phyloP scores from a whole-genome alignment of 1,140 invertebrate genomes.

The Coptotermes formosanus region DNA sequence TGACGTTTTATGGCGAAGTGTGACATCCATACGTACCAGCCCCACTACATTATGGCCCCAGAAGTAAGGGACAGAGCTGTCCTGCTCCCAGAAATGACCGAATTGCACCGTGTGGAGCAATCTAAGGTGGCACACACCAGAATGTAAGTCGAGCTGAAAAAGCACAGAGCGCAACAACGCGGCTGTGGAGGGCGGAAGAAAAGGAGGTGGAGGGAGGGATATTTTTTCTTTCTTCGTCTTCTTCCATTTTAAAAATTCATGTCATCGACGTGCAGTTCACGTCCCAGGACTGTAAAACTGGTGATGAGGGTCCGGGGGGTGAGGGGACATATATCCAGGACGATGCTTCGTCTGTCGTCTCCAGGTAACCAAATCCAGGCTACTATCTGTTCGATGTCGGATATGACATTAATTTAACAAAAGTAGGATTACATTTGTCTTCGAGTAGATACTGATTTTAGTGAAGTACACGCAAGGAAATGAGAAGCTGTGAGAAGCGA shows the following conservation, averaged over 20 bases:
- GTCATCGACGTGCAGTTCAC: slow-evolving; percentile 26
- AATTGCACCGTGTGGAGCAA: slow-evolving; percentile 17
- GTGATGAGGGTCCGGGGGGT: slow-evolving; percentile 1
- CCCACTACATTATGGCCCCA: not conserved
- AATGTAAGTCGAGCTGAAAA: not conserved
- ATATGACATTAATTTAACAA: no score
- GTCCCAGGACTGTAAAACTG: slow-evolving; percentile 28
- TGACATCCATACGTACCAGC: not conserved
- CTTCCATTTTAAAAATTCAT: slow-evolving; percentile 28
- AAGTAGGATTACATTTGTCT: no score
- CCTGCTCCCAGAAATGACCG: not conserved
- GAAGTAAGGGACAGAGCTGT: not conserved
- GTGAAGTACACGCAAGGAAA: no score
- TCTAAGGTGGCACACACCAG: not conserved
- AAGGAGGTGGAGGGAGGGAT: not conserved
- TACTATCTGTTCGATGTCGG: no score
- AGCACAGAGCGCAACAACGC: not conserved
- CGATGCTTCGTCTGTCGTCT: not conserved
- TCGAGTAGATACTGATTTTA: no score
- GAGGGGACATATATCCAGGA: not conserved
- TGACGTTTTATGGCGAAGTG: slow-evolving; percentile 13
- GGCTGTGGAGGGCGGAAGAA: not conserved
- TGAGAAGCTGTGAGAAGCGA: no score
- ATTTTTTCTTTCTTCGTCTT: slow-evolving; percentile 16
- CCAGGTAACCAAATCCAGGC: not conserved